Base-by-base conservation (phyloP, 1,140 invertebrate genomes). In the Triops longicaudatus region DNA sequence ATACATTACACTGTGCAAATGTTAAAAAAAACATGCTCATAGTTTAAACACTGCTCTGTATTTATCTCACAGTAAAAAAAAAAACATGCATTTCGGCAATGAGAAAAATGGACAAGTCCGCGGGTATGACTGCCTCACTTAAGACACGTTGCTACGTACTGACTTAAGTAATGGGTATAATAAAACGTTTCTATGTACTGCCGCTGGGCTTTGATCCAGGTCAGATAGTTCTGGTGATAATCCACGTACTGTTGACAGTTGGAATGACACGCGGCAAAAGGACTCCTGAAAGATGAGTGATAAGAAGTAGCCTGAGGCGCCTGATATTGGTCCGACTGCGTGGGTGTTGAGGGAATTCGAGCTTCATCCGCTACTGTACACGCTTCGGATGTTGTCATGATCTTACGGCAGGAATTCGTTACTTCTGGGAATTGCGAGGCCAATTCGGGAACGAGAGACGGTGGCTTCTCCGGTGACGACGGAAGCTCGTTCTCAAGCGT, bases 151-250 rank as follows among this genome's bases (percentile, higher is more conserved):
- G 50, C 50, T 63, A 14, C 17, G n/a, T 22, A 22, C 22, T 17
- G 50, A 22, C 50, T n/a, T 63, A 63, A 63, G 17, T 63, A 63
- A 17, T 63, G 50, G 50, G 50, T 63, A 17, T 63, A 63, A 17
- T 63, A 63, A 9, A 63, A 22, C 5, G 50, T 22, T 63, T 63
- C 50, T n/a, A 63, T 63, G 50, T 63, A 63, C 50, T 63, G 50
- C 22, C 50, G 50, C 50, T 63, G 50, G 50, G 50, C 14, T 63
- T 63, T 63, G 50, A 63, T 63, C 50, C 50, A 63, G 50, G 50
- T 14, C 5, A 63, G 50, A 63, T 63, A 63, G 17, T 63, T 63
- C 9, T 22, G 50, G 17, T 63, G 50, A 63, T 63, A 63, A 63
- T 63, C 50, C 10, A 14, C 50, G 50, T 63, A 63, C 7, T 22